Percentiles rank a stretch among this genome's conserved stretches.
These are phyloP conservation scores for Mamestra brassicae DNA, from an alignment of 2,888 invertebrate genomes.

Conservation along the genomic window DNA sequence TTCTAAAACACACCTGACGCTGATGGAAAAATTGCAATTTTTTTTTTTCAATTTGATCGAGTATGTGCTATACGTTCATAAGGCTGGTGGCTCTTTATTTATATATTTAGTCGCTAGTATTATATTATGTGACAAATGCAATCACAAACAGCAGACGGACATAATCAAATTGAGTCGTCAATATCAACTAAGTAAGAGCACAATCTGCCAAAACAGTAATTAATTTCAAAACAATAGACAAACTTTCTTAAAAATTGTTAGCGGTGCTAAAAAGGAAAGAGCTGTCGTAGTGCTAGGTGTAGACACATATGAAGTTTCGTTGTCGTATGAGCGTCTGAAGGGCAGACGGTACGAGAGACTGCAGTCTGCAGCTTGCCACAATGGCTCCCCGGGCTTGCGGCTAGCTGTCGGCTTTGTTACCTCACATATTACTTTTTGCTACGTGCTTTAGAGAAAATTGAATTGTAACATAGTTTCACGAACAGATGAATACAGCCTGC, in stretches of 20 bases:
- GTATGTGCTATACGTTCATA: too few relatives aligned
- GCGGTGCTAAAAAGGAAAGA: slow-evolving; percentile 9
- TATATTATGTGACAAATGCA: background rate
- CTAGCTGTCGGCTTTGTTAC: slow-evolving; percentile 73
- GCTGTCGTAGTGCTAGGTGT: slow-evolving; percentile 18
- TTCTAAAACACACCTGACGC: slow-evolving; percentile 64
- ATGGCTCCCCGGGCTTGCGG: slow-evolving; percentile 61
- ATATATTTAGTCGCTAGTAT: too few relatives aligned
- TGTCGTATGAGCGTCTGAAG: slow-evolving; percentile 64
- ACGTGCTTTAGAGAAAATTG: slow-evolving; percentile 69
- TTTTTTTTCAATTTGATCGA: slow-evolving; percentile 24
- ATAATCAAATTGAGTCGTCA: background rate
- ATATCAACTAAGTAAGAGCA: background rate
- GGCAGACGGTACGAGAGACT: slow-evolving; percentile 55
- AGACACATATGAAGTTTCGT: slow-evolving; percentile 44
- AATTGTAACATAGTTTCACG: slow-evolving; percentile 63
- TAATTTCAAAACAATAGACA: background rate
- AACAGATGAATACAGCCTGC: slow-evolving; percentile 55
- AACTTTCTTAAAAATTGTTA: slow-evolving; percentile 5
- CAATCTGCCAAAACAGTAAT: background rate
- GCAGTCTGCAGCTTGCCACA: slow-evolving; percentile 67
- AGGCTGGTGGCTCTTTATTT: too few relatives aligned
- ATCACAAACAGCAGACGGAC: background rate
- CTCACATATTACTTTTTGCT: slow-evolving; percentile 74
- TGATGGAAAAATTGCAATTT: slow-evolving; percentile 62